phyloP scores from a whole-genome alignment of 2,888 invertebrate species.

The Thera obeliscata region DNA sequence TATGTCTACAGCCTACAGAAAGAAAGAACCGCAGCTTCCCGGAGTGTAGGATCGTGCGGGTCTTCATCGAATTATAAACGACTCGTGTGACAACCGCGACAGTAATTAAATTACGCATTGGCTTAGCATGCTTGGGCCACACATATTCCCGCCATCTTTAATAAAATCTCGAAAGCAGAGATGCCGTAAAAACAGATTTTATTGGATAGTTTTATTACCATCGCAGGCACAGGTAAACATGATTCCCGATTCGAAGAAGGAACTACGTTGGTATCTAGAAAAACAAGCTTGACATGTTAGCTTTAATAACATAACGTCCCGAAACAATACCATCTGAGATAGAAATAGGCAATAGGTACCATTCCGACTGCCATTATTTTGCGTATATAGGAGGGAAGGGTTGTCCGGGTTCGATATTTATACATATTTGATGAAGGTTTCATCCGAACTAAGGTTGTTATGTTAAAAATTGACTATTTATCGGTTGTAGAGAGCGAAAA shows the following conservation, averaged over 20 bases:
- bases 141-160: constrained; percentile 44
- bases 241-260: constrained; percentile 5
- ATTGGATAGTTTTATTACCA: constrained; percentile 23
- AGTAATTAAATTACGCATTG: constrained; percentile 62
- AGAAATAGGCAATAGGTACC: constrained; percentile 21
- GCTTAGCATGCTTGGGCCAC: constrained; percentile 57
- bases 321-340: constrained; percentile 18
- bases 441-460: constrained; percentile 13
- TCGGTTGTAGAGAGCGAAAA: constrained; percentile 20
- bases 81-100: constrained; percentile 50
- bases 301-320: constrained; percentile 9
- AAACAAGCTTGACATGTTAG: constrained; percentile 10
- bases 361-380: constrained; percentile 29
- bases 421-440: constrained; percentile 33
- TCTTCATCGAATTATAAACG: constrained; percentile 54
- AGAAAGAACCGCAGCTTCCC: too few species aligned
- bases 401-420: constrained; percentile 31
- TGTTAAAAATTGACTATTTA: constrained; percentile 14
- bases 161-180: constrained; percentile 27
- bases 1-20: too few species aligned
- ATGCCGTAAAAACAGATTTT: constrained; percentile 24
- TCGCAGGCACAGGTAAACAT: constrained; percentile 14
- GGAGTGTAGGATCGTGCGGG: constrained; percentile 33
- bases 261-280: background rate
- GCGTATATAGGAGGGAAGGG: constrained; percentile 22